A percentile compares a stretch with the other conserved stretches of the same genome.
These are phyloP conservation scores for Halichoerus grypus DNA, from an alignment of 2,113 vertebrate species.

Conservation along the genomic window DNA sequence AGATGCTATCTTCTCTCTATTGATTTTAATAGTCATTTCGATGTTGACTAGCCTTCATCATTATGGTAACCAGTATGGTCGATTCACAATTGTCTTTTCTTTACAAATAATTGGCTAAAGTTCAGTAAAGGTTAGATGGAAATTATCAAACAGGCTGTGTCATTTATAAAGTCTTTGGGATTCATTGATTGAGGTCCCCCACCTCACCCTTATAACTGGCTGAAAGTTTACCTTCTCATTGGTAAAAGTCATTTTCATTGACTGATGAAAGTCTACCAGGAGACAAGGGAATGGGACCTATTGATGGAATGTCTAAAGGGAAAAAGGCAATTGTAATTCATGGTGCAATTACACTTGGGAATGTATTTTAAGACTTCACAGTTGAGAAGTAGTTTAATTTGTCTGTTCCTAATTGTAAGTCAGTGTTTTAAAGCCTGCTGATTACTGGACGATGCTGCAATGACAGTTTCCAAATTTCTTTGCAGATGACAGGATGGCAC, in stretches of 20 bases:
- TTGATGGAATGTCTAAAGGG: conserved; percentile 25
- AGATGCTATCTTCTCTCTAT: conserved; percentile 39
- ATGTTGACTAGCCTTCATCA: not conserved
- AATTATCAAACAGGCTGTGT: not conserved
- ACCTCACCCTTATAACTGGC: not conserved
- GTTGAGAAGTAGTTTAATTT: conserved; percentile 8
- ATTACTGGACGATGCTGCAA: not conserved
- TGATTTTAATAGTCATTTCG: conserved; percentile 38
- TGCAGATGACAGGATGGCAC: not conserved
- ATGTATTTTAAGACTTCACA: conserved; percentile 50
- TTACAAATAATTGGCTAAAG: conserved; percentile 14
- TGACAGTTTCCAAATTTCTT: not conserved
- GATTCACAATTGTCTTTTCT: not conserved
- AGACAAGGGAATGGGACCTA: conserved; percentile 34
- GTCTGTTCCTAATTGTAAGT: not conserved
- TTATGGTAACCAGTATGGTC: not conserved
- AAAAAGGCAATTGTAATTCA: conserved; percentile 43
- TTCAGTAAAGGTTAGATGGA: conserved; percentile 55
- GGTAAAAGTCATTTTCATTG: not conserved
- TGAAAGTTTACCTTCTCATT: conserved; percentile 51
- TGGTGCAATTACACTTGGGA: not conserved
- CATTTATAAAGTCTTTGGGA: conserved; percentile 52
- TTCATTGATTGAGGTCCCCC: conserved; percentile 50
- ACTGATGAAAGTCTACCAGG: not conserved
- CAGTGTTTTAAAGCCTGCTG: not conserved